A percentile compares a stretch with the other conserved stretches of the same genome.
phyloP scores from a whole-genome alignment of 1,140 invertebrate genomes.

The Drosophila ercepeae region DNA sequence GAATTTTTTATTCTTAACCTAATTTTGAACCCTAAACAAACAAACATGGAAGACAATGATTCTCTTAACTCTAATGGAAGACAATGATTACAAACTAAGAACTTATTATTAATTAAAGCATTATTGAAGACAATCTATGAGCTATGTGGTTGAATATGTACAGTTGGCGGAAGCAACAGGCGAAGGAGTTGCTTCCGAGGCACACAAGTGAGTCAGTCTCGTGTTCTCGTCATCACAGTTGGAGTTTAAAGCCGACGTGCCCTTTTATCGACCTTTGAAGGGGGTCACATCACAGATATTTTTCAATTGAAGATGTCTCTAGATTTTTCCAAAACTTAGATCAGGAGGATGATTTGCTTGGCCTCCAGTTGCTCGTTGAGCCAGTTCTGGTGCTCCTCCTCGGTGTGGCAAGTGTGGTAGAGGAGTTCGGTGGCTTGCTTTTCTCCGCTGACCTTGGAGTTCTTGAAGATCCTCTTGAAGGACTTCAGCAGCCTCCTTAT shows the following conservation, averaged over 20 bases:
- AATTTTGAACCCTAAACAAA: constrained; percentile 51
- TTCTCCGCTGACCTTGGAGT: constrained; percentile 25
- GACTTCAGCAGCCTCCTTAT: constrained; percentile 62
- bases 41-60: constrained; percentile 69
- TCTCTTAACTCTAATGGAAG: constrained; percentile 64
- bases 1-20: constrained; percentile 46
- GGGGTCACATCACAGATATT: constrained; percentile 61
- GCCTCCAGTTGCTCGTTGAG: constrained; percentile 67
- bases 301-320: constrained; percentile 3
- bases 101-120: constrained; percentile 27
- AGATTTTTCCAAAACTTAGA: constrained; percentile 10
- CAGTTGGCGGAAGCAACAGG: constrained; percentile 41
- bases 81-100: constrained; percentile 60
- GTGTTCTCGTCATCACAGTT: constrained; percentile 62
- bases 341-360: constrained; percentile 9
- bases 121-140: constrained; percentile 22
- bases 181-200: constrained; percentile 10
- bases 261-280: constrained; percentile 36
- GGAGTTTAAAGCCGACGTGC: constrained; percentile 56
- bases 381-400: constrained; percentile 74
- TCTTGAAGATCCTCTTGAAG: constrained; percentile 52
- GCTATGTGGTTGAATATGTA: constrained; percentile 24
- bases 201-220: constrained; percentile 52
- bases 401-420: constrained; percentile 34
- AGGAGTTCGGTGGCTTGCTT: not conserved